A percentile compares a stretch with the other conserved stretches of the same genome.
These are phyloP conservation scores for Noctua comes DNA, from an alignment of 2,888 invertebrate species.

Conservation along the genomic window DNA sequence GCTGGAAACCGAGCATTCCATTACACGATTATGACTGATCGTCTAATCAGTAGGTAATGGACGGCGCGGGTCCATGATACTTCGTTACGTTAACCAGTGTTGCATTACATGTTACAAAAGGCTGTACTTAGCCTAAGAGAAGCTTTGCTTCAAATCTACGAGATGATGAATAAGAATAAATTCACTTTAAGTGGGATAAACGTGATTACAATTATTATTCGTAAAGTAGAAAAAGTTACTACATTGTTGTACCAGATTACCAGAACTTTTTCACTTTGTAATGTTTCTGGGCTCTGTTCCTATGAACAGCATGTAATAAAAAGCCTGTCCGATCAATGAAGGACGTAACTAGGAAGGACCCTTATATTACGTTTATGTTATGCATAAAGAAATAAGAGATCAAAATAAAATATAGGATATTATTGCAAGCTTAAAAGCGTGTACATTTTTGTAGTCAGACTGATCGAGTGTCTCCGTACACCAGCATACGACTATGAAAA, in stretches of 20 bases:
- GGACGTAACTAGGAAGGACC: neutral
- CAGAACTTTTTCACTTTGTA: conserved; percentile 34
- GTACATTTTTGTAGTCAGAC: neutral
- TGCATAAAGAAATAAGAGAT: conserved; percentile 3
- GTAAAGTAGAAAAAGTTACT: conserved; percentile 44
- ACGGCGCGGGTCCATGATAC: conserved; percentile 19
- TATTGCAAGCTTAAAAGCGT: neutral
- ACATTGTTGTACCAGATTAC: conserved; percentile 31
- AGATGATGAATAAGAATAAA: conserved; percentile 46
- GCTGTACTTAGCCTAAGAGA: conserved; percentile 50
- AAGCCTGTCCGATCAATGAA: conserved; percentile 36
- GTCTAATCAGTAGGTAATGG: conserved; percentile 10
- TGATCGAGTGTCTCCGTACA: neutral
- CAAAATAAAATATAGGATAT: neutral
- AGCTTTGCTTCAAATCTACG: conserved; percentile 58
- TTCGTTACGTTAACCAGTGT: conserved; percentile 23
- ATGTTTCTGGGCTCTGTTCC: conserved; percentile 28
- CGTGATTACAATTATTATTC: conserved; percentile 49
- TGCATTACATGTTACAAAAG: conserved; percentile 43
- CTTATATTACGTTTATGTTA: conserved; percentile 2
- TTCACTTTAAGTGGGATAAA: conserved; percentile 55
- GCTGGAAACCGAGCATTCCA: conserved; percentile 24
- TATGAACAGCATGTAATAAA: conserved; percentile 30
- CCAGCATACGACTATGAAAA: neutral
- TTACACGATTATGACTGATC: conserved; percentile 20